Conservation (phyloP, 2,113 vertebrate genomes). For the Ceratotherium simum region DNA sequence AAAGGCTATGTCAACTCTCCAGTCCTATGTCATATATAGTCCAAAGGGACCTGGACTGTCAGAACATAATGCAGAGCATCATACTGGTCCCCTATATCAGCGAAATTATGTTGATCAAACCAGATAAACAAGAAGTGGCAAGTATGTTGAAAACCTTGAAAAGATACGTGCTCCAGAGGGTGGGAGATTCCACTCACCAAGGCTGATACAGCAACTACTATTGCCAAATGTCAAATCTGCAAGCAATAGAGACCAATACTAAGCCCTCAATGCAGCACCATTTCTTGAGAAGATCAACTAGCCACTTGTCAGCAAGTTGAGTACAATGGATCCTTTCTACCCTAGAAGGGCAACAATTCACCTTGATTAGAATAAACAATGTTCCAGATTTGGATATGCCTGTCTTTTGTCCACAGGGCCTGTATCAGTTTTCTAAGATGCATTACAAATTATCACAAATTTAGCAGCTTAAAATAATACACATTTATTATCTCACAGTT, state of each 20-base stretch:
- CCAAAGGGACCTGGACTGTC: background rate
- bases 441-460: background rate
- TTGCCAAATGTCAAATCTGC: background rate
- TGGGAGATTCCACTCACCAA: background rate
- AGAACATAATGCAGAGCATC: background rate
- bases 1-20: background rate
- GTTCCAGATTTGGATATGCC: background rate
- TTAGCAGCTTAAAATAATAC: background rate
- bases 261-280: background rate
- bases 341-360: background rate
- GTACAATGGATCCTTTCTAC: background rate
- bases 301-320: background rate
- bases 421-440: background rate
- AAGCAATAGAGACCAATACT: background rate
- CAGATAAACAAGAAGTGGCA: background rate
- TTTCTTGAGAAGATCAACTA: background rate
- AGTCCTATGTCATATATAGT: background rate
- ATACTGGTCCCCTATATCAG: background rate
- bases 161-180: background rate
- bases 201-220: background rate
- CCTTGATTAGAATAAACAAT: background rate
- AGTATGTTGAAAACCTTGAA: background rate
- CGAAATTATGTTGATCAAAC: background rate
- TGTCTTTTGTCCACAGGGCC: background rate
- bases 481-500: background rate